Evolutionary conservation across 64 coral and sea anemone species (phyloP).

Genomic region (Montipora capricornis): DNA sequence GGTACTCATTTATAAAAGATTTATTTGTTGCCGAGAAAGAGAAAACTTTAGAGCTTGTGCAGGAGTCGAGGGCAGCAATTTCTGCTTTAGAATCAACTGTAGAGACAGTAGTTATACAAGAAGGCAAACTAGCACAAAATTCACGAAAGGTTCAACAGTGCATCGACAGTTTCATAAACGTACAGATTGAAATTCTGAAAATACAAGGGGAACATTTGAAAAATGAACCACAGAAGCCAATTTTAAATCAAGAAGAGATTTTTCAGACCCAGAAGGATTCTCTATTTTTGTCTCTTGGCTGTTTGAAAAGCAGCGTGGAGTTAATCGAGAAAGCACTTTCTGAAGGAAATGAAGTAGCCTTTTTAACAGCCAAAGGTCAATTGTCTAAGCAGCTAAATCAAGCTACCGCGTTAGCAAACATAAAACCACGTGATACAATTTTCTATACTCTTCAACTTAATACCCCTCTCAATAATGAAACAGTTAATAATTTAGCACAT

Average conservation of each 20-base stretch:
- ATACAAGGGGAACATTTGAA: not conserved
- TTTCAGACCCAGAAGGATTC: not conserved
- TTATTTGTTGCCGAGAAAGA: not conserved
- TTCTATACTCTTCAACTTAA: not conserved
- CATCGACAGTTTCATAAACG: conserved; percentile 7
- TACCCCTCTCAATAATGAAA: not conserved
- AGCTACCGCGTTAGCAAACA: not conserved
- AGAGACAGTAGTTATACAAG: not conserved
- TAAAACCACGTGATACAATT: not conserved
- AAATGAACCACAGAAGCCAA: not conserved
- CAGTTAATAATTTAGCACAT: not conserved
- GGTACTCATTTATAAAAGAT: conserved; percentile 32
- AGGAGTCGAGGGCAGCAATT: not conserved
- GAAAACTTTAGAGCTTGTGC: not conserved
- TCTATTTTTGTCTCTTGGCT: not conserved
- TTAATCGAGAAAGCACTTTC: not conserved
- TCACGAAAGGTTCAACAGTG: not conserved
- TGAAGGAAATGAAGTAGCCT: not conserved
- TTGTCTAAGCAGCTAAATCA: not conserved
- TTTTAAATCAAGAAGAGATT: not conserved
- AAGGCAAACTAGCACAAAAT: not conserved
- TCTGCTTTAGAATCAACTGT: not conserved
- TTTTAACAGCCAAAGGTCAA: not conserved
- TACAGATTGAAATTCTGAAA: not conserved
- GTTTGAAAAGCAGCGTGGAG: conserved; percentile 9